Evolutionary conservation across 1,140 invertebrate genomes (phyloP), one percentile per base, ranked within the genome.

Genomic region (Bombyx mandarina): DNA sequence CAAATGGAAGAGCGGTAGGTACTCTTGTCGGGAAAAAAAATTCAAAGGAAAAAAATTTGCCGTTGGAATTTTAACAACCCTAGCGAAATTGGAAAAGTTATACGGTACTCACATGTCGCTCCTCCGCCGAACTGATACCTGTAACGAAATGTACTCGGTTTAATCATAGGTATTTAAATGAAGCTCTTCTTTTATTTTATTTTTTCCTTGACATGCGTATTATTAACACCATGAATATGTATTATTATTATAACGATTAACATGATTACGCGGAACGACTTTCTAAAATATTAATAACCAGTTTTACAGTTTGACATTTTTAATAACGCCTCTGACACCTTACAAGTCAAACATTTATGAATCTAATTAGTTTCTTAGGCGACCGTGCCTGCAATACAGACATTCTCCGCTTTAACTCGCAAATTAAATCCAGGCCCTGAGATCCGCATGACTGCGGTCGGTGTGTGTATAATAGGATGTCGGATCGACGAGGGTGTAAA

Each of bases 61-160:
- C 66, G 65, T 72, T 64, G 64, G 66, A 75, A 73, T 74, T 82
- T 79, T 78, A 77, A 82, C 68, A 75, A 79, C 65, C 69, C 68
- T 48, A 67, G 62, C 47, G 68, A 77, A 73, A 69, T 71, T 66
- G 63, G 69, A 79, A 69, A 66, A 63, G 60, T 58, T 67, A 54
- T 63, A 45, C 49, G 65, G 61, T 89, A 92, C 91, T 92, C 77
- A 92, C 91, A 90, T 92, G 91, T 88, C 91, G 89, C 79, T 93
- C 92, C 71, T 93, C 91, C 45, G 91, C 90, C 54, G 91, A 90
- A 78, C 91, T 92, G 69, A 92, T 86, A 86, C 91, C 91, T 92
- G 90, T n/a, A 89, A 90, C 85, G 85, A 73, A 61, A 54, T 49
- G 49, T 52, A 57, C 51, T 53, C 26, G 26, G 26, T 35, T 35